Evolutionary conservation across 2,113 vertebrate genomes (phyloP).

Genomic region (Megaptera novaeangliae): DNA sequence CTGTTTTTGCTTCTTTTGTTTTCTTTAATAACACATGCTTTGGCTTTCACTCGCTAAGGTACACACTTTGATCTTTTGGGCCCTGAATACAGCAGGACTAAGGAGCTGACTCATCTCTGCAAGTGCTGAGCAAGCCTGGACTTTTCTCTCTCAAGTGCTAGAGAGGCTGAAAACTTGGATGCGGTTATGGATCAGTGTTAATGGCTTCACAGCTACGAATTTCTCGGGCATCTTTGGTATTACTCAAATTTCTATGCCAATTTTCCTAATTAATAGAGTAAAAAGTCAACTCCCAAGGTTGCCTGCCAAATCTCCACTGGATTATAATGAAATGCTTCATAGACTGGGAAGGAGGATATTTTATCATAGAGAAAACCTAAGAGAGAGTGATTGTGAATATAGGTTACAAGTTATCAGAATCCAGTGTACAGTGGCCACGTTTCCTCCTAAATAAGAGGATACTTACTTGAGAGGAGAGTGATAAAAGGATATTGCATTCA

Average conservation of each 20-base stretch:
- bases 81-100: not conserved
- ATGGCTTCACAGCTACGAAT: not conserved
- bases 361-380: not conserved
- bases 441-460: conserved; percentile 69
- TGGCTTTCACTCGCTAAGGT: not conserved
- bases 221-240: not conserved
- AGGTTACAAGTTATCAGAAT: conserved; percentile 33
- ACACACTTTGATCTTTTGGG: not conserved
- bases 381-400: conserved; percentile 24
- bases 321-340: not conserved
- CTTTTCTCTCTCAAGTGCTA: not conserved
- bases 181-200: not conserved
- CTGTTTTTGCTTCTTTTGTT: not conserved
- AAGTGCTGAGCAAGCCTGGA: not conserved
- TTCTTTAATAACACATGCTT: not conserved
- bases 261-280: not conserved
- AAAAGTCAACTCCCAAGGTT: not conserved
- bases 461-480: conserved; percentile 90
- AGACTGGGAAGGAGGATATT: not conserved
- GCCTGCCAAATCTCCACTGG: not conserved
- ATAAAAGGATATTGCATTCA: conserved; percentile 85
- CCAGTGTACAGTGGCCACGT: conserved; percentile 36
- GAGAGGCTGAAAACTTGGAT: not conserved
- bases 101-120: not conserved
- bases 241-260: not conserved